Percentiles rank a stretch among this genome's conserved stretches.
Conservation (phyloP, 2,797 vertebrate genomes). For the Buphagus erythrorhynchus region DNA sequence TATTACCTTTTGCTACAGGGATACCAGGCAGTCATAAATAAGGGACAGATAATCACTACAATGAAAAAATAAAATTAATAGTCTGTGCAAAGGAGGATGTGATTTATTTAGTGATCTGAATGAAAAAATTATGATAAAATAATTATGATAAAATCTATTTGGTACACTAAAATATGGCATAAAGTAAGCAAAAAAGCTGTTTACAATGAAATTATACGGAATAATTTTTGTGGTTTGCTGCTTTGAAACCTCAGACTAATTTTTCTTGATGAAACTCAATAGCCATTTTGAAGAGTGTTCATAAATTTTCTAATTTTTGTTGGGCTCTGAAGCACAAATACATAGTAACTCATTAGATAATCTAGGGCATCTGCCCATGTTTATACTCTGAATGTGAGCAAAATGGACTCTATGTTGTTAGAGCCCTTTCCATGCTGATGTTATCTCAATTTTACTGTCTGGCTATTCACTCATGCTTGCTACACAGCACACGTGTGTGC, state of each 20-base stretch:
- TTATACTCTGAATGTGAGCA: background rate
- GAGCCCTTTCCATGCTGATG: background rate
- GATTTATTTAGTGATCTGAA: background rate
- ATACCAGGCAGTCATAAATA: background rate
- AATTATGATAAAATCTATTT: background rate
- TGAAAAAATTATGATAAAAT: background rate
- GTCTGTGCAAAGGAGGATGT: background rate
- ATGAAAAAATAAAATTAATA: background rate
- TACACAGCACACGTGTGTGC: accelerated
- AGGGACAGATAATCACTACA: background rate
- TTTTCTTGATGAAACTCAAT: background rate
- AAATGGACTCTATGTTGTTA: background rate
- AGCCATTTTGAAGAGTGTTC: background rate
- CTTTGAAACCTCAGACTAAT: background rate
- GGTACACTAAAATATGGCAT: background rate
- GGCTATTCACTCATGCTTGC: background rate
- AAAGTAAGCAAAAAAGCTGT: background rate
- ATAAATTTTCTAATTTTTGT: background rate
- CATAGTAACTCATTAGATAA: background rate
- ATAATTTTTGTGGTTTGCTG: background rate
- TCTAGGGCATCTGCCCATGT: background rate
- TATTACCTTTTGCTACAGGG: background rate
- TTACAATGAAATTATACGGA: background rate
- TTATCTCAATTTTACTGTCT: background rate
- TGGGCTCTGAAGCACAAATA: background rate